Percentiles rank a stretch among this genome's conserved stretches.
These are phyloP conservation scores for Coecobrya sp. DNA, from an alignment of 2,888 invertebrate species.

Conservation along the genomic window DNA sequence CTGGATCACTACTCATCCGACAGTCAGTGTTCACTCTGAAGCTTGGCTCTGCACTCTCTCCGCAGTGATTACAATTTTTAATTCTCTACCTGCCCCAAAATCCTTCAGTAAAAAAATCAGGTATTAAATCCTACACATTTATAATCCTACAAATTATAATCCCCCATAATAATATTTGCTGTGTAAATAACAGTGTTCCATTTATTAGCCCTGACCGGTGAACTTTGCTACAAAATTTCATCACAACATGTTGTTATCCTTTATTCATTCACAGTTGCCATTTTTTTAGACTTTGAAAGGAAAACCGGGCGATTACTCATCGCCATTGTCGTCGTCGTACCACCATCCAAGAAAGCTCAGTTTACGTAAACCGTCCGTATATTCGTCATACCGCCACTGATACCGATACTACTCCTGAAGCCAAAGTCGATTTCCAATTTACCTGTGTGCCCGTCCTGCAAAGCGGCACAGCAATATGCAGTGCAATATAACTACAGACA, in stretches of 20 bases:
- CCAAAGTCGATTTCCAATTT: background rate
- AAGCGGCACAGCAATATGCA: slow-evolving; percentile 67
- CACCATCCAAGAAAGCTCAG: background rate
- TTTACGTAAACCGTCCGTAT: background rate
- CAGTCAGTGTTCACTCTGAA: background rate
- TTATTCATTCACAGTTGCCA: too few relatives aligned
- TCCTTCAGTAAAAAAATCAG: too few relatives aligned
- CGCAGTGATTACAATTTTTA: background rate
- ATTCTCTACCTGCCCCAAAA: too few relatives aligned
- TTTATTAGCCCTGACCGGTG: too few relatives aligned
- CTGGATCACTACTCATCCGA: background rate
- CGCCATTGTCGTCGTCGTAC: background rate
- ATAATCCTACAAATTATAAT: too few relatives aligned
- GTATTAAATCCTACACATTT: too few relatives aligned
- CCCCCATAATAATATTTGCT: too few relatives aligned
- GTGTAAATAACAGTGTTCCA: too few relatives aligned
- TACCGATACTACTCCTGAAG: background rate
- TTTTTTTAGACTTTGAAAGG: too few relatives aligned
- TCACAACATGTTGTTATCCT: too few relatives aligned
- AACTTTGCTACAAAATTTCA: too few relatives aligned
- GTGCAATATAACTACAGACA: background rate
- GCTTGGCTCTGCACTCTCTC: background rate
- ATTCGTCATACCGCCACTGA: background rate
- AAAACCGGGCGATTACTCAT: slow-evolving; percentile 6
- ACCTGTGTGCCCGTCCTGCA: slow-evolving; percentile 10